A percentile compares a stretch with the other conserved stretches of the same genome.
Conservation (phyloP, 1,140 invertebrate genomes). For the Nomia melanderi region DNA sequence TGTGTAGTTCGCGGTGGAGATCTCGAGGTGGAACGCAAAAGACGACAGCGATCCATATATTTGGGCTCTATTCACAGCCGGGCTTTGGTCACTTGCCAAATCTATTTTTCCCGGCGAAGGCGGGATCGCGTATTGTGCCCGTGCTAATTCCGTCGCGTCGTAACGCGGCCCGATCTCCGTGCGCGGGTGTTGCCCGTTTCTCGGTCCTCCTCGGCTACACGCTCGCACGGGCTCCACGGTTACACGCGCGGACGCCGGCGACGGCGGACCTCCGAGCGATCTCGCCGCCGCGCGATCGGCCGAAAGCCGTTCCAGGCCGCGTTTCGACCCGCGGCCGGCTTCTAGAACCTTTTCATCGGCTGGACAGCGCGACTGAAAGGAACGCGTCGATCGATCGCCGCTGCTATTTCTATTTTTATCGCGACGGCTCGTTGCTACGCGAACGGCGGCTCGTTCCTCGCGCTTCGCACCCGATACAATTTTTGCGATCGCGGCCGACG, state of each 20-base stretch:
- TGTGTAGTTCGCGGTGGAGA: not conserved
- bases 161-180: conserved; percentile 35
- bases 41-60: conserved; percentile 73
- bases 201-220: not conserved
- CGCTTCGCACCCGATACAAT: conserved; percentile 23
- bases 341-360: conserved; percentile 31
- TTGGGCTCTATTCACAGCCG: conserved; percentile 77
- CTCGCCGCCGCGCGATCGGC: too few species aligned
- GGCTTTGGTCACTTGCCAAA: conserved; percentile 75
- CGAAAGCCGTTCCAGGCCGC: too few species aligned
- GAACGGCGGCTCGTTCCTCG: conserved; percentile 32
- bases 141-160: conserved; percentile 77
- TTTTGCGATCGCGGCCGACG: not conserved
- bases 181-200: conserved; percentile 38
- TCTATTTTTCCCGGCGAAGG: conserved; percentile 79
- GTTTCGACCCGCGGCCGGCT: not conserved
- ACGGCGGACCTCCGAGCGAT: too few species aligned
- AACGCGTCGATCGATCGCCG: conserved; percentile 58
- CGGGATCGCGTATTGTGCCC: conserved; percentile 75
- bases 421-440: conserved; percentile 44
- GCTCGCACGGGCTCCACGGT: not conserved
- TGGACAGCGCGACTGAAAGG: conserved; percentile 39
- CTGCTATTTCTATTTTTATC: conserved; percentile 60
- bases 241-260: too few species aligned
- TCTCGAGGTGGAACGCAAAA: conserved; percentile 35